These are phyloP conservation scores for Gambelia wislizenii DNA, from an alignment of 2,797 vertebrate genomes.

Conservation along the genomic window DNA sequence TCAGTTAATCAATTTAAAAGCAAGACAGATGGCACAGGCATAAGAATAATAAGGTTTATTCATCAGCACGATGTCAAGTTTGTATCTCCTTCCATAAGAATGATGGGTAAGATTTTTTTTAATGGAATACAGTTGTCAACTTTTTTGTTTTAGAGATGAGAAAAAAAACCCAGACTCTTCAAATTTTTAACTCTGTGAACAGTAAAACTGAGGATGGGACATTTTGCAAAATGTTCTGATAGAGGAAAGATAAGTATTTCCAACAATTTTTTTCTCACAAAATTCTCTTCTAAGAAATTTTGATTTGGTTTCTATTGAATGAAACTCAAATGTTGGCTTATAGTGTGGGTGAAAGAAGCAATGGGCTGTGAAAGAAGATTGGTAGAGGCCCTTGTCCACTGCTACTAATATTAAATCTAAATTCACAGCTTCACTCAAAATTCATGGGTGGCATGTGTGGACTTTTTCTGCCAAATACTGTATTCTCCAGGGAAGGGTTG, in stretches of 20 bases:
- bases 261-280: not conserved
- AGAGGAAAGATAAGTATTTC: not conserved
- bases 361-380: not conserved
- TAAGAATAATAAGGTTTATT: not conserved
- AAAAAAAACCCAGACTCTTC: not conserved
- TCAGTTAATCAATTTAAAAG: conserved; percentile 18
- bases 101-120: conserved; percentile 1
- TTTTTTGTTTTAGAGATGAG: not conserved
- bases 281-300: not conserved
- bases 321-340: not conserved
- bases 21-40: not conserved
- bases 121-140: not conserved
- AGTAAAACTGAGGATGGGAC: not conserved
- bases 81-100: not conserved
- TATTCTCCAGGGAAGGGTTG: not conserved
- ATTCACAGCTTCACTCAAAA: not conserved
- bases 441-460: not conserved
- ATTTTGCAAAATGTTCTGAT: not conserved
- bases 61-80: not conserved
- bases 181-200: not conserved
- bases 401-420: not conserved
- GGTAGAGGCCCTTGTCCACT: not conserved
- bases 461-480: too few species aligned
- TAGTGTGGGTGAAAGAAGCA: not conserved
- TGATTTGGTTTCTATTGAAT: not conserved